Evolutionary conservation across 92 coral and sea anemone species (phyloP).

Genomic region (Phenganax subtilis): DNA sequence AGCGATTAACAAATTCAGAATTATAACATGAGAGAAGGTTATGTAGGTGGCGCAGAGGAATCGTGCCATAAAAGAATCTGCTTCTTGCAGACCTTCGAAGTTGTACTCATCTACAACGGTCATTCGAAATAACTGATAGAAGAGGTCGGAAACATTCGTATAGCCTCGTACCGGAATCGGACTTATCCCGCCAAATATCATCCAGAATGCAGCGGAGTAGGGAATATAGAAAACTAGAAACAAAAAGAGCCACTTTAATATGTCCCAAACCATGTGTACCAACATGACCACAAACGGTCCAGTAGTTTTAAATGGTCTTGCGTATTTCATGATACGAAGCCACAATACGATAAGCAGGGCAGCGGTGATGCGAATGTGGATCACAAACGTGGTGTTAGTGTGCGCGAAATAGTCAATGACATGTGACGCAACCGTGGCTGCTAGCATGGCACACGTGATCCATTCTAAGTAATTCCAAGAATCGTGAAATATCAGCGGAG

Average conservation of each 20-base stretch:
- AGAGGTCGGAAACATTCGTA: conserved; percentile 63
- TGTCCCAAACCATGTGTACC: conserved; percentile 74
- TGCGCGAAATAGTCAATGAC: conserved; percentile 57
- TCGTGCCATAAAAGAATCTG: conserved; percentile 83
- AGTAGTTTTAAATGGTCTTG: conserved; percentile 82
- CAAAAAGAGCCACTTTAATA: conserved; percentile 76
- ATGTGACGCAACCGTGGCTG: conserved; percentile 63
- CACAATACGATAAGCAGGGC: conserved; percentile 77
- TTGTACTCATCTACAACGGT: conserved; percentile 95
- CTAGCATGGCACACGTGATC: conserved; percentile 74
- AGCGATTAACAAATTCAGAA: conserved; percentile 85
- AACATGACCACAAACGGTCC: conserved; percentile 98
- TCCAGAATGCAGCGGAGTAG: conserved; percentile 98
- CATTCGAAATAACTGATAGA: conserved; percentile 93
- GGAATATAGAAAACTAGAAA: conserved; percentile 82
- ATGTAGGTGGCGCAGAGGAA: conserved; percentile 94
- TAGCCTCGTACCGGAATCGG: conserved; percentile 67
- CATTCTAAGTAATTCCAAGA: conserved; percentile 94
- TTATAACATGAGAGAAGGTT: conserved; percentile 77
- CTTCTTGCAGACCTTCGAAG: conserved; percentile 67
- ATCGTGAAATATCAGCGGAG: conserved; percentile 73
- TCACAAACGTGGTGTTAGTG: conserved; percentile 43
- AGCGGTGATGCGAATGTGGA: conserved; percentile 66
- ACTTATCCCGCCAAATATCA: conserved; percentile 66
- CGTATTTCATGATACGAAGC: conserved; percentile 84